Conservation (phyloP, 1,140 invertebrate species). For the Euura lappo region DNA sequence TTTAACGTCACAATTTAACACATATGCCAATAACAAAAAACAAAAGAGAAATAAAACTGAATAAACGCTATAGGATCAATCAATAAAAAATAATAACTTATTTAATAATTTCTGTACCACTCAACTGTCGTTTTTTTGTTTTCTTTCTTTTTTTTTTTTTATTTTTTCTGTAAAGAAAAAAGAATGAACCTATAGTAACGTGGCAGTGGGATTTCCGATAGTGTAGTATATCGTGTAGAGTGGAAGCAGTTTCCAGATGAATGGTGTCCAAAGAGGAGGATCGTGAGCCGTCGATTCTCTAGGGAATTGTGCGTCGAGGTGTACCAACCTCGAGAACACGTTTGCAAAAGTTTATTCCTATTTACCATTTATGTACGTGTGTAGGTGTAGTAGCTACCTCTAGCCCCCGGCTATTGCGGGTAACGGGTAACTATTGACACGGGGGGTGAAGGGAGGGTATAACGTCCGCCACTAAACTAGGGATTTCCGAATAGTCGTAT, state of each 20-base stretch:
- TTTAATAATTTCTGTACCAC: not conserved
- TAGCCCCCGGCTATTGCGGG: not conserved
- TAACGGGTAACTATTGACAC: not conserved
- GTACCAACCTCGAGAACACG: not conserved
- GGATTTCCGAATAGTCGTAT: conserved; percentile 3
- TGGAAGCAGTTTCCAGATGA: not conserved
- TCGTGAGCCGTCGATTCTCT: not conserved
- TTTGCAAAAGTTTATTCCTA: not conserved
- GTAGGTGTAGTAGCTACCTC: not conserved
- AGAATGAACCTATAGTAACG: not conserved
- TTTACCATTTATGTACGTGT: not conserved
- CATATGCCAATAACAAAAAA: not conserved
- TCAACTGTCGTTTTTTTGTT: too few species aligned
- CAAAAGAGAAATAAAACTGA: not conserved
- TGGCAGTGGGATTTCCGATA: not conserved
- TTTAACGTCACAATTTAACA: not conserved
- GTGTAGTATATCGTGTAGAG: not conserved
- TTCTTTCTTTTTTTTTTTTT: not conserved
- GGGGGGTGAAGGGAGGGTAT: not conserved
- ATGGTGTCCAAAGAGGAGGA: not conserved
- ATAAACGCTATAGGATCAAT: not conserved
- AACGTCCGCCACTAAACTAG: not conserved
- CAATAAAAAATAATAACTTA: not conserved
- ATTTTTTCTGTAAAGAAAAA: not conserved
- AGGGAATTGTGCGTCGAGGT: not conserved